Base-by-base conservation (phyloP, 2,113 vertebrate genomes). In the Odontophorus gujanensis region DNA sequence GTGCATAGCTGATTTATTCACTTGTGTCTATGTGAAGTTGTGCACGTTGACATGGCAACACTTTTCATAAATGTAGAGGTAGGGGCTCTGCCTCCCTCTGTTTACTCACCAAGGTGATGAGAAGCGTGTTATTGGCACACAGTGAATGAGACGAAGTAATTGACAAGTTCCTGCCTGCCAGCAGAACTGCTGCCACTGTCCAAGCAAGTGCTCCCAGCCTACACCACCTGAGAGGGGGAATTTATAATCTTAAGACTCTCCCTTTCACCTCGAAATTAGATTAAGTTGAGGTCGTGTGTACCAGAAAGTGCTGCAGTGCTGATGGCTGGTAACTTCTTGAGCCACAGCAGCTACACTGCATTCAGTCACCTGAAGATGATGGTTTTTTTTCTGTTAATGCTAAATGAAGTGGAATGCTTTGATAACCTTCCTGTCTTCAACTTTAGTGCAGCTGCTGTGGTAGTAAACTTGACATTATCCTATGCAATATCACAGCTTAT, bases 41-140 rank as follows among this genome's bases (percentile, higher is more conserved):
- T 45, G 55, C 21, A 1, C 0, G 59, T 89, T 5, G 67, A 30
- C 92, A n/a, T 3, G 75, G 85, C 75, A 85, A 93, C 75, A 3
- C 75, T 77, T 20, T 43, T 20, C 78, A 30, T 25, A 79, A 76
- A 26, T 8, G 55, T 0, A 13, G 42, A 30, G 91, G 68, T 20
- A 43, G 73, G 7, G 93, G 85, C 94, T 90, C 85, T 91, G 2
- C 85, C 82, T 81, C 11, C 43, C 57, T 93, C 82, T 97, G 87
- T 96, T 97, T 96, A 65, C 90, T 95, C 91, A 72, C 95, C 96
- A 95, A 90, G 94, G 96, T 92, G 95, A 96, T 4, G 79, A 65
- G 88, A 21, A 92, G 96, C 42, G 2, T 83, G 57, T 28, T 63
- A 5, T 15, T 94, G 96, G 96, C 92, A 90, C 68, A 88, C 47